Evolutionary conservation across 2,888 invertebrate species (phyloP).

Genomic region (Trissolcus brochymenae): DNA sequence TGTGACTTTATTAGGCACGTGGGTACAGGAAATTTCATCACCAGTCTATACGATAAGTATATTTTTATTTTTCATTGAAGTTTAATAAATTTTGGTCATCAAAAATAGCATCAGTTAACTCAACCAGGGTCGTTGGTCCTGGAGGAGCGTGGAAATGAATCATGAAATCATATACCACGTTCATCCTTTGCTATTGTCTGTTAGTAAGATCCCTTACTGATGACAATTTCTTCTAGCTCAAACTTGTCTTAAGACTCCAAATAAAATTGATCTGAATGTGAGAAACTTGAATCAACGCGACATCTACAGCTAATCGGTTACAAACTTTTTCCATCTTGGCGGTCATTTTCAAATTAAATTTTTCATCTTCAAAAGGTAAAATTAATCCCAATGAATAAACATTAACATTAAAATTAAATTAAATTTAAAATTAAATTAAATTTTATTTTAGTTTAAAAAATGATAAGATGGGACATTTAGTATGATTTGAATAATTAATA

Average conservation of each 20-base stretch:
- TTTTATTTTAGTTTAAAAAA: neutral
- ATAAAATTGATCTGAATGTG: neutral
- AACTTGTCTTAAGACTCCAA: neutral
- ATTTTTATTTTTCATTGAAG: slow-evolving; percentile 1
- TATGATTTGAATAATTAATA: neutral
- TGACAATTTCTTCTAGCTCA: slow-evolving; percentile 3
- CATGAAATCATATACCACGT: slow-evolving; percentile 26
- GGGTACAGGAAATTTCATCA: too few species aligned
- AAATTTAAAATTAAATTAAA: neutral
- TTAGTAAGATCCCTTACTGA: slow-evolving; percentile 27
- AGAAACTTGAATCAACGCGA: neutral
- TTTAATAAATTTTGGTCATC: slow-evolving; percentile 15
- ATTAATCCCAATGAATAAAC: too few species aligned
- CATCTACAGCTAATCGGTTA: neutral
- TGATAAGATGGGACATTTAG: neutral
- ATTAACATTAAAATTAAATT: too few species aligned
- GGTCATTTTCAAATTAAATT: neutral
- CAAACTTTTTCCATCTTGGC: neutral
- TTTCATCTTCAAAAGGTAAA: neutral
- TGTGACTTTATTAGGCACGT: too few species aligned
- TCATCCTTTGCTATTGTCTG: slow-evolving; percentile 27
- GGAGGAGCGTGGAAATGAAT: slow-evolving; percentile 17
- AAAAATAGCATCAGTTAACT: slow-evolving; percentile 25
- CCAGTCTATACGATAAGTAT: too few species aligned
- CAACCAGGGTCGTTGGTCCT: slow-evolving; percentile 24